Evolutionary conservation across 2,797 vertebrate species (phyloP).

Genomic region (Merluccius polli): DNA sequence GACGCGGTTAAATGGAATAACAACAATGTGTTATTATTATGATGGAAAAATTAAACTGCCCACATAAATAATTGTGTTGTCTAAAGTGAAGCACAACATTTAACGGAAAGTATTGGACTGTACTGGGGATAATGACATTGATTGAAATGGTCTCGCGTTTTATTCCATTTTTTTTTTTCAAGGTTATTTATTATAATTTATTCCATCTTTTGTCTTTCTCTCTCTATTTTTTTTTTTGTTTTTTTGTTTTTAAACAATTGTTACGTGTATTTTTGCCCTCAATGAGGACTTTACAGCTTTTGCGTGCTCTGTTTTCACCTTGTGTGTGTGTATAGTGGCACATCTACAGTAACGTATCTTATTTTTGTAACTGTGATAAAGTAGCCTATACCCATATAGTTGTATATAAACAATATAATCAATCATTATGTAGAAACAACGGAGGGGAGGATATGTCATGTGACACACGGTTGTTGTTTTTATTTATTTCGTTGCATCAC

Average conservation of each 20-base stretch:
- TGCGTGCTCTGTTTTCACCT: constrained; percentile 79
- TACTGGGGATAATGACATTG: constrained; percentile 37
- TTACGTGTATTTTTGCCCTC: constrained; percentile 87
- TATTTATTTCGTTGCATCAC: constrained; percentile 49
- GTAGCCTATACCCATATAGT: constrained; percentile 68
- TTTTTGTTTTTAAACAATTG: constrained; percentile 53
- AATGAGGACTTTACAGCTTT: constrained; percentile 90
- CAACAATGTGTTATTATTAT: neutral
- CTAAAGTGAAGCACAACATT: constrained; percentile 55
- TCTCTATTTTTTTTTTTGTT: constrained; percentile 54
- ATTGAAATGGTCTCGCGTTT: constrained; percentile 50
- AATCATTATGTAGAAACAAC: constrained; percentile 54
- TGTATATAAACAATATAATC: constrained; percentile 65
- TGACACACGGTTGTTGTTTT: constrained; percentile 70
- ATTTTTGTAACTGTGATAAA: constrained; percentile 83
- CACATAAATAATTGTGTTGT: constrained; percentile 29
- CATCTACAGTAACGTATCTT: constrained; percentile 80
- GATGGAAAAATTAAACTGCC: neutral
- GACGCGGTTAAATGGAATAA: constrained; percentile 33
- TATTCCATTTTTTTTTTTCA: constrained; percentile 48
- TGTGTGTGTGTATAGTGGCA: constrained; percentile 79
- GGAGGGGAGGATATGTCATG: constrained; percentile 65
- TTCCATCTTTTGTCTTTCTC: too few species aligned
- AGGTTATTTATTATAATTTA: constrained; percentile 40
- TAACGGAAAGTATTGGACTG: constrained; percentile 41